A percentile compares a stretch with the other conserved stretches of the same genome.
Evolutionary conservation across 2,113 vertebrate genomes (phyloP).

Genomic region (Hemibates koningsi): DNA sequence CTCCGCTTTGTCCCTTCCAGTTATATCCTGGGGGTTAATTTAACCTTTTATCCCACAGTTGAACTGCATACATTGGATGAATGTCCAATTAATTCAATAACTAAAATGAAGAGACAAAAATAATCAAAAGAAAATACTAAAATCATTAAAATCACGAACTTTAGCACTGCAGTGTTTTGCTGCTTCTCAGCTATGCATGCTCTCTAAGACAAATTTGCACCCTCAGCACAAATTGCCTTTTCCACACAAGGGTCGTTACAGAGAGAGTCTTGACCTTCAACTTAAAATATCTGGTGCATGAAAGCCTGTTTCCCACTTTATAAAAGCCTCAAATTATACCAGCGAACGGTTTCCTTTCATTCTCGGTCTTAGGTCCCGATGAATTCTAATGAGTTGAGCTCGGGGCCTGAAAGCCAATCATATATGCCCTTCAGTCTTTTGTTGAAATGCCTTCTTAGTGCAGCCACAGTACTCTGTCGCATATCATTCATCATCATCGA

Average conservation of each 20-base stretch:
- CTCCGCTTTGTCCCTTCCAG: background rate
- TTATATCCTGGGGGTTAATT: background rate
- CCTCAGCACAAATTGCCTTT: constrained; percentile 11
- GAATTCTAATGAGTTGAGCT: constrained; percentile 53
- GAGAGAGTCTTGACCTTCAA: constrained; percentile 38
- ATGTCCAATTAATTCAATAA: background rate
- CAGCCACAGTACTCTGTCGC: constrained; percentile 16
- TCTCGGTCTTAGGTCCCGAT: constrained; percentile 21
- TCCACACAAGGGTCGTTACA: constrained; percentile 7
- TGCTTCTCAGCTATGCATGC: background rate
- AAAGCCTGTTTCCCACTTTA: constrained; percentile 29
- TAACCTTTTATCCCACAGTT: background rate
- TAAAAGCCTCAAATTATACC: constrained; percentile 34
- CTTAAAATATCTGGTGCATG: constrained; percentile 45
- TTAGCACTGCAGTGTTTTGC: background rate
- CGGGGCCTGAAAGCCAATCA: constrained; percentile 43
- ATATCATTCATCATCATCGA: constrained; percentile 36
- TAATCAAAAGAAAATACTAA: background rate
- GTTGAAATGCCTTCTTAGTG: constrained; percentile 20
- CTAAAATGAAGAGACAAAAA: background rate
- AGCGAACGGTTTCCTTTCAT: constrained; percentile 45
- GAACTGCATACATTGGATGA: background rate
- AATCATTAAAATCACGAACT: background rate
- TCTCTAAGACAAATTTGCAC: background rate
- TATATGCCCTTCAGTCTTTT: constrained; percentile 47